Evolutionary conservation across 2,797 vertebrate species (phyloP).

Genomic region (Bufotes viridis): DNA sequence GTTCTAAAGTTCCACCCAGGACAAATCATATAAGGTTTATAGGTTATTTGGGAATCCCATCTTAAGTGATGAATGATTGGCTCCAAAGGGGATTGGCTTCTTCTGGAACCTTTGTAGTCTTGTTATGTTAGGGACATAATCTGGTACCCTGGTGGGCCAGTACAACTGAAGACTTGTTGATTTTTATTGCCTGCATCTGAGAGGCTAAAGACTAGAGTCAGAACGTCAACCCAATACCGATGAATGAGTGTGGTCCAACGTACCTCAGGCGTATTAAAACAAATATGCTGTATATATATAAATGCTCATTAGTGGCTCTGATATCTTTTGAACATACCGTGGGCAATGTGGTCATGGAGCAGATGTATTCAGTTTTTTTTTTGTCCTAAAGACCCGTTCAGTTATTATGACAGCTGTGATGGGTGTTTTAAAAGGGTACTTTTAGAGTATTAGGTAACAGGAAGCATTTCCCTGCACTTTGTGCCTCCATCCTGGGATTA

Average conservation of each 20-base stretch:
- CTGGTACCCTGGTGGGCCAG: neutral
- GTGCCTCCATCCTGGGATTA: neutral
- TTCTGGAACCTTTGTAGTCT: no score
- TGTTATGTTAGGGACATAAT: neutral
- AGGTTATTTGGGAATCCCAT: neutral
- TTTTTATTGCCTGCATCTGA: neutral
- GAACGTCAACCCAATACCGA: neutral
- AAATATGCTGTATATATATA: neutral
- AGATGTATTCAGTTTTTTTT: neutral
- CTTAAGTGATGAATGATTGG: no score
- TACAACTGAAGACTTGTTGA: neutral
- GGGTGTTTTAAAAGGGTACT: neutral
- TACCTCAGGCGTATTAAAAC: neutral
- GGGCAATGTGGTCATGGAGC: neutral
- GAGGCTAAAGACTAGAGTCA: neutral
- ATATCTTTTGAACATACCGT: neutral
- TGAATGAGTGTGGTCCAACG: neutral
- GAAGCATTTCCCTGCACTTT: neutral
- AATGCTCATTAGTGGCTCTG: neutral
- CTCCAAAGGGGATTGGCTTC: no score
- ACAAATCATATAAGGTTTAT: neutral
- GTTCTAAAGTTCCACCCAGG: neutral
- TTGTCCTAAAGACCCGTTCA: neutral
- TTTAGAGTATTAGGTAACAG: neutral
- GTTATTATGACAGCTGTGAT: slow-evolving; percentile 20